Percentiles rank a stretch among this genome's conserved stretches.
phyloP scores from a whole-genome alignment of 2,888 invertebrate species.

The Heliconius cydno region DNA sequence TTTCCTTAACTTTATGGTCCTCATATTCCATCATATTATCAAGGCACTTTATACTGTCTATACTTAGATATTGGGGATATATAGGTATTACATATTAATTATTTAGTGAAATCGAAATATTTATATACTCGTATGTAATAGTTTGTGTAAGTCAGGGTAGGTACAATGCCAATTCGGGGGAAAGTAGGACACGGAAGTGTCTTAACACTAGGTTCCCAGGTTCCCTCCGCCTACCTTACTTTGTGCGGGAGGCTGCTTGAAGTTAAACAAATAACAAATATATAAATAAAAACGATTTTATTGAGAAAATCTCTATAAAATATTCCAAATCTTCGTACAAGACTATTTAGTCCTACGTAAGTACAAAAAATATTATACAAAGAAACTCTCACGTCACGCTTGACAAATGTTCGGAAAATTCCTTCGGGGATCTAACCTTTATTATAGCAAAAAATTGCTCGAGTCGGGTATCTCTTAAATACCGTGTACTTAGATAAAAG shows the following conservation, averaged over 20 bases:
- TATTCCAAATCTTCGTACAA: too few relatives aligned
- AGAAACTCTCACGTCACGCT: slow-evolving; percentile 30
- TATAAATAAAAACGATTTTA: too few relatives aligned
- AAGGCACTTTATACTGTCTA: too few relatives aligned
- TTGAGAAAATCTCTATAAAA: too few relatives aligned
- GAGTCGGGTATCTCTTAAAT: not conserved
- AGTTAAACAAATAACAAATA: not conserved
- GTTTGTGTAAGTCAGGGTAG: too few relatives aligned
- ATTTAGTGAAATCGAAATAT: too few relatives aligned
- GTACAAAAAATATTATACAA: slow-evolving; percentile 7
- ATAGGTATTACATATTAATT: too few relatives aligned
- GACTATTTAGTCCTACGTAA: not conserved
- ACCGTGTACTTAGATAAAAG: not conserved
- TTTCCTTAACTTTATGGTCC: not conserved
- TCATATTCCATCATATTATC: too few relatives aligned
- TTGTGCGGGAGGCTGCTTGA: not conserved
- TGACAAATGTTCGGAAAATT: slow-evolving; percentile 37
- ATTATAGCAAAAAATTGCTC: slow-evolving; percentile 15
- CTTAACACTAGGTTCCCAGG: not conserved
- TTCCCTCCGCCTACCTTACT: not conserved
- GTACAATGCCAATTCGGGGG: too few relatives aligned
- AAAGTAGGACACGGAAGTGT: not conserved
- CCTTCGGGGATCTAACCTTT: slow-evolving; percentile 27
- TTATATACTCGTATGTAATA: too few relatives aligned
- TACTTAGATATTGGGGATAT: too few relatives aligned